Evolutionary conservation across 2,888 invertebrate species (phyloP).

Genomic region (Drosophila rellima): DNA sequence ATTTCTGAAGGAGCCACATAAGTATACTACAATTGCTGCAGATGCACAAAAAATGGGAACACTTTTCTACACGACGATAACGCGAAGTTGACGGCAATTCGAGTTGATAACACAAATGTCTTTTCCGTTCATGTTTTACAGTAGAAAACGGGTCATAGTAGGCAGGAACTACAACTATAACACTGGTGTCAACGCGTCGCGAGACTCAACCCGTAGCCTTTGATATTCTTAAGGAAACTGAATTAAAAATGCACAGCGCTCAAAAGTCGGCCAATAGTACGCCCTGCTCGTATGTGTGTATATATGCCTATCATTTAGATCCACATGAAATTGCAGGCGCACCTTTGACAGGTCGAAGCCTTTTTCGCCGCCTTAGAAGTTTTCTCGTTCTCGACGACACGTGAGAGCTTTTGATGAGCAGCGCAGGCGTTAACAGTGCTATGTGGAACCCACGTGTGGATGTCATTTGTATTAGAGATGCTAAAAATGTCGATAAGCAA

Average conservation of each 20-base stretch:
- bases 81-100: slow-evolving; percentile 8
- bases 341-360: slow-evolving; percentile 48
- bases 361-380: slow-evolving; percentile 11
- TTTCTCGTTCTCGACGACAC: slow-evolving; percentile 3
- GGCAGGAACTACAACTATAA: slow-evolving; percentile 6
- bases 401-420: slow-evolving; percentile 10
- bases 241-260: slow-evolving; percentile 37
- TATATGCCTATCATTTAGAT: slow-evolving; percentile 36
- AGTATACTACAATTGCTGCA: slow-evolving; percentile 12
- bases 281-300: slow-evolving; percentile 11
- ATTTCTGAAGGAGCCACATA: slow-evolving; percentile 9
- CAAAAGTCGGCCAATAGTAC: slow-evolving; percentile 64
- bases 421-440: slow-evolving; percentile 50
- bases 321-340: slow-evolving; percentile 51
- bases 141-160: slow-evolving; percentile 4
- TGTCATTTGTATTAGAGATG: slow-evolving; percentile 38
- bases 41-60: slow-evolving; percentile 5
- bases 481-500: not conserved
- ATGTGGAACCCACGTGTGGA: slow-evolving; percentile 53
- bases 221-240: slow-evolving; percentile 65
- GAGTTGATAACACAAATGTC: slow-evolving; percentile 28
- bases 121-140: slow-evolving; percentile 23
- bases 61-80: slow-evolving; percentile 11
- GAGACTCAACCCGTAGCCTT: slow-evolving; percentile 51
- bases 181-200: slow-evolving; percentile 12